phyloP scores from a whole-genome alignment of 2,113 vertebrate genomes.

The Nibea coibor region DNA sequence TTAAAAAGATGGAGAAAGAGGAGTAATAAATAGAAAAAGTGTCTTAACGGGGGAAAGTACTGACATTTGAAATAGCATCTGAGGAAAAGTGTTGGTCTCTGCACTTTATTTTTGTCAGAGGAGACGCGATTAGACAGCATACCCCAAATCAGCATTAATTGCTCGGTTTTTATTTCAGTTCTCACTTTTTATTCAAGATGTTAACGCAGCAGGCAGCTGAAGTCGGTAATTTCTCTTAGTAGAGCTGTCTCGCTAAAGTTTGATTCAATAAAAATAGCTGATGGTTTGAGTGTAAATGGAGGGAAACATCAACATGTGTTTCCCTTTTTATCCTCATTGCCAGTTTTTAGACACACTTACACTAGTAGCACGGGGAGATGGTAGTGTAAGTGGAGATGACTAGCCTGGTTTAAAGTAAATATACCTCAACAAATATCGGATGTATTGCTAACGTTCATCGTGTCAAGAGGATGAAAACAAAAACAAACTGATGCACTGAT shows the following conservation, averaged over 20 bases:
- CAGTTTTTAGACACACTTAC: not conserved
- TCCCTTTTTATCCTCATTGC: not conserved
- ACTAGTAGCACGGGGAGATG: not conserved
- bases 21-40: not conserved
- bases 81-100: not conserved
- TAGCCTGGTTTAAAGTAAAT: too few species aligned
- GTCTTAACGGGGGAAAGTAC: too few species aligned
- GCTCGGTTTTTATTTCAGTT: not conserved
- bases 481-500: too few species aligned
- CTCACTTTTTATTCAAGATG: constrained; percentile 19
- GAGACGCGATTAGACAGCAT: constrained; percentile 12
- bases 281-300: not conserved
- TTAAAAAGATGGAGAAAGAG: constrained; percentile 18
- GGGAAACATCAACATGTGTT: not conserved
- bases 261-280: constrained; percentile 13
- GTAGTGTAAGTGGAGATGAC: too few species aligned
- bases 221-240: not conserved
- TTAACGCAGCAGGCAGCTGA: constrained; percentile 23
- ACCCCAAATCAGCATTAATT: constrained; percentile 15
- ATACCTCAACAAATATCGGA: too few species aligned
- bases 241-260: not conserved
- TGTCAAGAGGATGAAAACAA: too few species aligned
- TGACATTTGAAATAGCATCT: too few species aligned
- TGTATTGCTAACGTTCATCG: too few species aligned
- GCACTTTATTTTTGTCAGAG: not conserved